Percentiles rank a stretch among this genome's conserved stretches.
Evolutionary conservation across 2,888 invertebrate genomes (phyloP).

Genomic region (Drosophila maculinotata): DNA sequence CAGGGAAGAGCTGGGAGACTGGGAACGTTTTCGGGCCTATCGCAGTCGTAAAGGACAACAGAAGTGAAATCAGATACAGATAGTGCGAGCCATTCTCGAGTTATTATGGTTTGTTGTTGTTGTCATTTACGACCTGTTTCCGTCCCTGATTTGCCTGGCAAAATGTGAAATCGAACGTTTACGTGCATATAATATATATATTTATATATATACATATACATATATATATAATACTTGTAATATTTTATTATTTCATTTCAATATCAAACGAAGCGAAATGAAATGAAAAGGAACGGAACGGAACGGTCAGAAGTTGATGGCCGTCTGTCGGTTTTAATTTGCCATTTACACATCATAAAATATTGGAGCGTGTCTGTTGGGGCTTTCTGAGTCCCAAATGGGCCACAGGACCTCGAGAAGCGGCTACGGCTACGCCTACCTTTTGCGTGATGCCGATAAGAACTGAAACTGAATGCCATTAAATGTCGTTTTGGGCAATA

Average conservation of each 20-base stretch:
- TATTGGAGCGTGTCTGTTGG: constrained; percentile 40
- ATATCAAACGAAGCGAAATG: constrained; percentile 24
- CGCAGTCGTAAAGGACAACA: constrained; percentile 46
- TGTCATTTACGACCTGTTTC: constrained; percentile 59
- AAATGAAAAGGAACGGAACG: constrained; percentile 4
- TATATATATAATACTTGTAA: constrained; percentile 42
- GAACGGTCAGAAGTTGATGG: constrained; percentile 34
- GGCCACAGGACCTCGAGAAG: constrained; percentile 7
- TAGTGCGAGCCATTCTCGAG: constrained; percentile 47
- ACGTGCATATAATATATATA: constrained; percentile 55
- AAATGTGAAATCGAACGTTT: constrained; percentile 31
- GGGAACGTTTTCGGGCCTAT: constrained; percentile 27
- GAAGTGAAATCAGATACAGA: constrained; percentile 31
- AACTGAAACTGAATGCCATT: constrained; percentile 14
- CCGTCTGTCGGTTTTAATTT: constrained; percentile 55
- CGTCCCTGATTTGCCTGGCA: constrained; percentile 36
- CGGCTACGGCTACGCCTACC: constrained; percentile 26
- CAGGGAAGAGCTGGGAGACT: too few species aligned
- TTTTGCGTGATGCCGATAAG: constrained; percentile 2
- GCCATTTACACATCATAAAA: constrained; percentile 69
- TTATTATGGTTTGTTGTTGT: constrained; percentile 26
- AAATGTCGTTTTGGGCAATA: constrained; percentile 24
- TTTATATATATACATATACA: too few species aligned
- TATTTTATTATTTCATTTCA: constrained; percentile 56
- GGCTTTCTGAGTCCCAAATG: neutral